Conservation (phyloP, 2,113 vertebrate species). For the Pseudorhombus dupliciocellatus region DNA sequence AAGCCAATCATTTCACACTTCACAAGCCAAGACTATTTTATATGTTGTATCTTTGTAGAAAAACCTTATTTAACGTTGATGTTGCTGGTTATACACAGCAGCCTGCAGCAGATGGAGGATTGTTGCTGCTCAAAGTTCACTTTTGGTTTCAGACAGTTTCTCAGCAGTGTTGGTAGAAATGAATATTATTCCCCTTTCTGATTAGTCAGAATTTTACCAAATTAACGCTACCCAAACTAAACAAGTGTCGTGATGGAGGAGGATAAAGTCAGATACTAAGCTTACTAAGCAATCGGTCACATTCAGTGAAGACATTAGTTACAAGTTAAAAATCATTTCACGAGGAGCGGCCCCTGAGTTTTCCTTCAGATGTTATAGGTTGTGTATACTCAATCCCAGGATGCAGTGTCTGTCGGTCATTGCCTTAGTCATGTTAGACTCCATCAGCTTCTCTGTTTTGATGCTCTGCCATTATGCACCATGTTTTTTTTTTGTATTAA, state of each 20-base stretch:
- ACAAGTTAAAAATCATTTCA: slow-evolving; percentile 5
- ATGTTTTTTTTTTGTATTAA: slow-evolving; percentile 44
- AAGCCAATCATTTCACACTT: slow-evolving; percentile 8
- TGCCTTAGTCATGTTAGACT: slow-evolving; percentile 10
- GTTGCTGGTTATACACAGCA: background rate
- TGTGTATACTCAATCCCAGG: slow-evolving; percentile 6
- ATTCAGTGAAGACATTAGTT: background rate
- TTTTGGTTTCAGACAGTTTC: too few relatives aligned
- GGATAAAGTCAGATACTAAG: background rate
- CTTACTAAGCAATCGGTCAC: background rate
- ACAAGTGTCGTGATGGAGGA: background rate
- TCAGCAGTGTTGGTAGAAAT: background rate
- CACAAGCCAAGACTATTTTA: slow-evolving; percentile 84
- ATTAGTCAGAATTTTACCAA: too few relatives aligned
- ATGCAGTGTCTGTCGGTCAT: slow-evolving; percentile 26
- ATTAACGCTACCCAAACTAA: too few relatives aligned
- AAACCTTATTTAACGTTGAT: slow-evolving; percentile 86
- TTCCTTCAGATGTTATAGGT: background rate
- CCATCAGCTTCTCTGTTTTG: slow-evolving; percentile 14
- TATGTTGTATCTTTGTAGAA: slow-evolving; percentile 95
- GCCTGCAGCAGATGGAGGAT: background rate
- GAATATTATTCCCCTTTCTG: background rate
- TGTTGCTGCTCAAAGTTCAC: background rate
- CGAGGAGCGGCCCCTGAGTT: background rate
- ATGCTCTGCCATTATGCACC: slow-evolving; percentile 19